A percentile compares a stretch with the other conserved stretches of the same genome.
These are phyloP conservation scores for Lissocephala sabroskyi DNA, from an alignment of 2,888 invertebrate genomes.

Conservation along the genomic window DNA sequence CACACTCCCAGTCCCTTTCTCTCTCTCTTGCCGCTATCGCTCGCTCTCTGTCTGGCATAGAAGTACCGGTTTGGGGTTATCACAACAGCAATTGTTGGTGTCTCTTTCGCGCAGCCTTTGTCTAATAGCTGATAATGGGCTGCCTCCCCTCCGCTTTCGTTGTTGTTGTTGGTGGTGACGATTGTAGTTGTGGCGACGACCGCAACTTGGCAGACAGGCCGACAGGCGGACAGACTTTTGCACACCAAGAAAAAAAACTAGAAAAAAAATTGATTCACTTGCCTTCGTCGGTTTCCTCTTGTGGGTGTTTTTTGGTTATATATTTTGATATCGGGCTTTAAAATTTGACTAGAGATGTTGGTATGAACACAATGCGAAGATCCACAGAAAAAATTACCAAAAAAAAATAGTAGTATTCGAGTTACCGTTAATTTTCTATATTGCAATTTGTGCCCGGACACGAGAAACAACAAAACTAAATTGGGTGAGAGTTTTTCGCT, in stretches of 20 bases:
- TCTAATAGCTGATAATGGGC: slow-evolving; percentile 2
- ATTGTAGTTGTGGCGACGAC: slow-evolving; percentile 2
- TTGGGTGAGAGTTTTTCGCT: no score
- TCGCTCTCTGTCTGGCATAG: no score
- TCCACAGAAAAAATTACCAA: neutral
- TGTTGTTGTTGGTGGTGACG: slow-evolving; percentile 1
- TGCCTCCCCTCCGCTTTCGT: no score
- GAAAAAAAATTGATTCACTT: no score
- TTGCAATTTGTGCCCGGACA: slow-evolving; percentile 1
- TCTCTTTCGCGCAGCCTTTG: slow-evolving; percentile 29
- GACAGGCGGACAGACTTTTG: slow-evolving; percentile 3
- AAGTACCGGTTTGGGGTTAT: slow-evolving; percentile 1
- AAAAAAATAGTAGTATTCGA: no score
- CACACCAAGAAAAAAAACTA: slow-evolving; percentile 13
- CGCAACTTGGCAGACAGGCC: neutral
- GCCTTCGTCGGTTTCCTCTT: no score
- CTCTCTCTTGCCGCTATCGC: no score
- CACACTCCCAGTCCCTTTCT: no score
- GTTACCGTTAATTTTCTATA: neutral
- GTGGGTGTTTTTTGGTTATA: no score
- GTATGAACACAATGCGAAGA: slow-evolving; percentile 22
- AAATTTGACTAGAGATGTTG: slow-evolving; percentile 27
- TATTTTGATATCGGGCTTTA: neutral
- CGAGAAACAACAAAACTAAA: neutral
- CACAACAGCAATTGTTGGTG: slow-evolving; percentile 13